Percentiles rank a stretch among this genome's conserved stretches.
phyloP scores from a whole-genome alignment of 1,140 invertebrate species.

The Drosophila chauvacae region DNA sequence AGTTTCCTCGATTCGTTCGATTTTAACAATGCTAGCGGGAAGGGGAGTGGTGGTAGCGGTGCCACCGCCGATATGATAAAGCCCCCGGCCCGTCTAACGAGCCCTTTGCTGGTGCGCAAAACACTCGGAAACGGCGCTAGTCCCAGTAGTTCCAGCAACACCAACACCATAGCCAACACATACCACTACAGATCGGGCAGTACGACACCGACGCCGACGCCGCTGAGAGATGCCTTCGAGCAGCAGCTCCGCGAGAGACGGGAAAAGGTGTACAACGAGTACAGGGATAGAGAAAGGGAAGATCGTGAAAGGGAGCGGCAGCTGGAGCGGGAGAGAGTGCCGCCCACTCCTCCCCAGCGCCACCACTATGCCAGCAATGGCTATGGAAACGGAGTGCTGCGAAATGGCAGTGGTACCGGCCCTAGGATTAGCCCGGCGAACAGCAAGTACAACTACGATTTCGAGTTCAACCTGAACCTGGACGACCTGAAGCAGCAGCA shows the following conservation, averaged over 20 bases:
- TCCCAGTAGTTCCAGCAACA: constrained; percentile 24
- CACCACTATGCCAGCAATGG: constrained; percentile 44
- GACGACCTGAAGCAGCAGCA: constrained; percentile 57
- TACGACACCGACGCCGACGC: constrained; percentile 47
- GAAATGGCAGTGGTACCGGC: constrained; percentile 16
- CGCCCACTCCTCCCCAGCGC: constrained; percentile 65
- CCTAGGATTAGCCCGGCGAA: constrained; percentile 29
- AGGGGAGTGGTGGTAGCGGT: constrained; percentile 10
- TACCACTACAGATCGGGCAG: constrained; percentile 75
- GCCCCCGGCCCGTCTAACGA: constrained; percentile 81
- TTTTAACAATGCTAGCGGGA: constrained; percentile 49
- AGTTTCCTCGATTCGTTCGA: constrained; percentile 70
- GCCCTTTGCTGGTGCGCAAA: constrained; percentile 84
- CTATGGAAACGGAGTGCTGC: constrained; percentile 24
- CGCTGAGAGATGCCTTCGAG: constrained; percentile 74
- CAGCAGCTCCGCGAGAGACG: constrained; percentile 80
- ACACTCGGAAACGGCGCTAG: constrained; percentile 60
- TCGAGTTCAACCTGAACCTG: constrained; percentile 77
- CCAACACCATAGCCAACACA: constrained; percentile 78
- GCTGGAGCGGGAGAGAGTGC: constrained; percentile 42
- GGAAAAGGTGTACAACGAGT: constrained; percentile 79
- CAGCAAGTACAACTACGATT: constrained; percentile 77
- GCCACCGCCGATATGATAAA: constrained; percentile 73
- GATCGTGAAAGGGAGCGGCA: constrained; percentile 21
- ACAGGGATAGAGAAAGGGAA: constrained; percentile 49